Evolutionary conservation across 2,113 vertebrate species (phyloP).

Genomic region (Ophiodon elongatus): DNA sequence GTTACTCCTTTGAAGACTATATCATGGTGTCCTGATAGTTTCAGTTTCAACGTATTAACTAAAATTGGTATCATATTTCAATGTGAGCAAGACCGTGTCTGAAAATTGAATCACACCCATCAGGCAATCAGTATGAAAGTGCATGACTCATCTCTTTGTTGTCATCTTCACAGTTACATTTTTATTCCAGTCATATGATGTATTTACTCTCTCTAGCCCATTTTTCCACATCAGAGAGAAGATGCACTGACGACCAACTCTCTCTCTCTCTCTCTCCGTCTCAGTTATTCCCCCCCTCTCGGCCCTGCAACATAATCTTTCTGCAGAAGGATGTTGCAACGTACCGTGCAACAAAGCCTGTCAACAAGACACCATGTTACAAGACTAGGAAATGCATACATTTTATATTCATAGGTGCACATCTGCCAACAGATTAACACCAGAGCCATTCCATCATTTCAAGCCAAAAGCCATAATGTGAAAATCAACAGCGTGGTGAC

Average conservation of each 20-base stretch:
- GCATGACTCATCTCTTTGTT: background rate
- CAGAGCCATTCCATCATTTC: background rate
- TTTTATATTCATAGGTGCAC: slow-evolving; percentile 6
- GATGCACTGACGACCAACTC: slow-evolving; percentile 5
- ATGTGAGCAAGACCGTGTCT: background rate
- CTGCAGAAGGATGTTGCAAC: slow-evolving; percentile 45
- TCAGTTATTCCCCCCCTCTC: background rate
- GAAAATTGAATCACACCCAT: background rate
- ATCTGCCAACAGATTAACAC: background rate
- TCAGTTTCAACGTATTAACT: background rate
- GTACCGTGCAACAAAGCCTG: slow-evolving; percentile 19
- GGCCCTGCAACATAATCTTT: slow-evolving; percentile 31
- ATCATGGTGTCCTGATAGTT: background rate
- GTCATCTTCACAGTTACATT: background rate
- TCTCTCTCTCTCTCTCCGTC: background rate
- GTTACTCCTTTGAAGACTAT: background rate
- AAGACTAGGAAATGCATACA: slow-evolving; percentile 20
- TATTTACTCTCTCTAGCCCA: slow-evolving; percentile 1
- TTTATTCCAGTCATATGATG: slow-evolving; percentile 1
- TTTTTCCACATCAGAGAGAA: slow-evolving; percentile 16
- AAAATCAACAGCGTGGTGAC: slow-evolving; percentile 5
- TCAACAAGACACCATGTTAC: slow-evolving; percentile 41
- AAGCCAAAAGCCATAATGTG: background rate
- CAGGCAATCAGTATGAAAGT: background rate
- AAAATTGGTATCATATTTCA: background rate